These are phyloP conservation scores for Festucalex cinctus DNA, from an alignment of 2,113 vertebrate genomes.

Conservation along the genomic window DNA sequence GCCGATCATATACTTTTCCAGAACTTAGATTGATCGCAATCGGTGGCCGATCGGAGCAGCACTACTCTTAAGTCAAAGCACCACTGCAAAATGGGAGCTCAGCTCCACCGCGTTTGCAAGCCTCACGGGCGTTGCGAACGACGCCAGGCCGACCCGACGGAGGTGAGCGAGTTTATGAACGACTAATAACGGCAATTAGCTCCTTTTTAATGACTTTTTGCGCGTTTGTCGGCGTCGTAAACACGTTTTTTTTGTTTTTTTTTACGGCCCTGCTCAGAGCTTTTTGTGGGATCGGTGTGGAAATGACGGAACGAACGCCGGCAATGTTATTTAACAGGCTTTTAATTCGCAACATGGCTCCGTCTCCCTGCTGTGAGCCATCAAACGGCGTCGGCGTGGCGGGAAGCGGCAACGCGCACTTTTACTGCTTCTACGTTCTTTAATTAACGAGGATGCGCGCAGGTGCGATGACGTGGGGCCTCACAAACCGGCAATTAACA, in stretches of 20 bases:
- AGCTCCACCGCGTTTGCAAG: neutral
- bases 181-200: conserved; percentile 54
- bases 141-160: conserved; percentile 6
- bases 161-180: conserved; percentile 42
- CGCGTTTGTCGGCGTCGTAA: conserved; percentile 44
- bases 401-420: neutral
- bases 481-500: neutral
- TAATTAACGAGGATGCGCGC: neutral
- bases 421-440: neutral
- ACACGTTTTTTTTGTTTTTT: too few species aligned
- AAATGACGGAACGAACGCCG: conserved; percentile 14
- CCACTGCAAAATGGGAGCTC: too few species aligned
- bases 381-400: conserved; percentile 23
- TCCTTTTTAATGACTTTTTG: conserved; percentile 52
- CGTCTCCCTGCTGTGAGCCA: conserved; percentile 23
- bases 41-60: too few species aligned
- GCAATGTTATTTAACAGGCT: neutral
- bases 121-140: conserved; percentile 50
- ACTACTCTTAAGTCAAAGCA: too few species aligned
- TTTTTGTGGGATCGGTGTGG: conserved; percentile 25
- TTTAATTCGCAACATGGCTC: neutral
- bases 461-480: neutral
- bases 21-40: too few species aligned
- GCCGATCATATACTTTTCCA: too few species aligned
- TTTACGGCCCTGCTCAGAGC: conserved; percentile 28